phyloP scores from a whole-genome alignment of 2,888 invertebrate genomes.

The Drymonia ruficornis region DNA sequence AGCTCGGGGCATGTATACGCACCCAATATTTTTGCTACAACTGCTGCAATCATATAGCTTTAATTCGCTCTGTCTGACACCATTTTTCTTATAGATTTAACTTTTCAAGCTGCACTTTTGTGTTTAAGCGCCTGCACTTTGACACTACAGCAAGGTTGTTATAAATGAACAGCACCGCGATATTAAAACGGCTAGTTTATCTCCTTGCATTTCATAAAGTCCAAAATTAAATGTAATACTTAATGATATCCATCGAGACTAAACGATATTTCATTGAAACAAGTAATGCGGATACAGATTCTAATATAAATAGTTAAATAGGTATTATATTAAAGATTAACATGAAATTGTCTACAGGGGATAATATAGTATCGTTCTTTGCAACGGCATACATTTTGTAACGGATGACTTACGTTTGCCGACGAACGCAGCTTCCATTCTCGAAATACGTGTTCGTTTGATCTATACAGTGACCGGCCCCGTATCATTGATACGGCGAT shows the following conservation, averaged over 20 bases:
- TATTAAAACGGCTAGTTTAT: background rate
- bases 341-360: constrained; percentile 27
- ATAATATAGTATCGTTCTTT: constrained; percentile 18
- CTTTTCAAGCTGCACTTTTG: background rate
- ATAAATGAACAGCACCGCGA: background rate
- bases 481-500: too few relatives aligned
- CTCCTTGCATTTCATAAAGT: background rate
- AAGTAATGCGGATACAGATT: constrained; percentile 19
- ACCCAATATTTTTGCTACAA: too few relatives aligned
- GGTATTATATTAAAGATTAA: constrained; percentile 30
- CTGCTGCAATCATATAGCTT: too few relatives aligned
- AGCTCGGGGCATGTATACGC: too few relatives aligned
- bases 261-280: background rate
- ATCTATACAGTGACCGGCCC: too few relatives aligned
- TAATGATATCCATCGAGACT: background rate
- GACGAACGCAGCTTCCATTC: too few relatives aligned
- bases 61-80: background rate
- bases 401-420: too few relatives aligned
- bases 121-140: background rate
- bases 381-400: background rate
- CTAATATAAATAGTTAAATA: constrained; percentile 24
- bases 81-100: background rate
- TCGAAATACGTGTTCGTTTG: too few relatives aligned
- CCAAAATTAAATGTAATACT: background rate
- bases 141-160: background rate